Percentiles rank a stretch among this genome's conserved stretches.
phyloP scores from a whole-genome alignment of 2,888 invertebrate species.

The Spodoptera littoralis region DNA sequence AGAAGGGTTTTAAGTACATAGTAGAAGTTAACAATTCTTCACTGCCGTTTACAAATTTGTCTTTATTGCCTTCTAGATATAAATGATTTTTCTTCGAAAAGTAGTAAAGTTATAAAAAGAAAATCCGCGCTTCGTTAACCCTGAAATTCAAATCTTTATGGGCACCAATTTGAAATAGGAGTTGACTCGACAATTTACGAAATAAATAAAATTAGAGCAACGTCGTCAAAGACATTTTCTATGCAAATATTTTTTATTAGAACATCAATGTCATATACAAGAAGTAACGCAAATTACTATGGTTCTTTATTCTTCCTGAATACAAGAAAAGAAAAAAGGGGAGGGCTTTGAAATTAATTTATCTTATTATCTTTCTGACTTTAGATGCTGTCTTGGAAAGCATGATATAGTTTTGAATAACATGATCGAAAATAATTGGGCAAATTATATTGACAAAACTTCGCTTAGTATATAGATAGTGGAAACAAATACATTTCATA shows the following conservation, averaged over 20 bases:
- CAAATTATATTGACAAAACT: too few species aligned
- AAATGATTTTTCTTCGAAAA: slow-evolving; percentile 7
- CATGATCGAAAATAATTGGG: too few species aligned
- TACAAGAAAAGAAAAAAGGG: background rate
- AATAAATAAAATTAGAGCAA: slow-evolving; percentile 26
- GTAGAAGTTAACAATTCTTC: too few species aligned
- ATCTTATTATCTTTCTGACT: too few species aligned
- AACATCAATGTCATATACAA: slow-evolving; percentile 11
- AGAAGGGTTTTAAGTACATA: too few species aligned
- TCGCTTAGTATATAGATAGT: too few species aligned
- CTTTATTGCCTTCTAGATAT: too few species aligned
- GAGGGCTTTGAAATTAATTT: too few species aligned
- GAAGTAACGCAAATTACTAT: slow-evolving; percentile 15
- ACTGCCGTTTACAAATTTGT: too few species aligned
- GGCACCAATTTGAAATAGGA: slow-evolving; percentile 29
- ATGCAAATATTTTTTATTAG: slow-evolving; percentile 27
- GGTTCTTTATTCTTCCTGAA: slow-evolving; percentile 18
- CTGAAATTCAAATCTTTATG: slow-evolving; percentile 33
- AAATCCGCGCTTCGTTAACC: slow-evolving; percentile 20
- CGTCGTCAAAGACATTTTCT: slow-evolving; percentile 26
- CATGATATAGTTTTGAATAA: too few species aligned
- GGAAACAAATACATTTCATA: too few species aligned
- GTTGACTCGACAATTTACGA: slow-evolving; percentile 21
- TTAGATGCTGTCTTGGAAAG: too few species aligned
- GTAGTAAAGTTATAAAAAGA: slow-evolving; percentile 13